phyloP scores from a whole-genome alignment of 2,113 vertebrate species.

The Pica pica region DNA sequence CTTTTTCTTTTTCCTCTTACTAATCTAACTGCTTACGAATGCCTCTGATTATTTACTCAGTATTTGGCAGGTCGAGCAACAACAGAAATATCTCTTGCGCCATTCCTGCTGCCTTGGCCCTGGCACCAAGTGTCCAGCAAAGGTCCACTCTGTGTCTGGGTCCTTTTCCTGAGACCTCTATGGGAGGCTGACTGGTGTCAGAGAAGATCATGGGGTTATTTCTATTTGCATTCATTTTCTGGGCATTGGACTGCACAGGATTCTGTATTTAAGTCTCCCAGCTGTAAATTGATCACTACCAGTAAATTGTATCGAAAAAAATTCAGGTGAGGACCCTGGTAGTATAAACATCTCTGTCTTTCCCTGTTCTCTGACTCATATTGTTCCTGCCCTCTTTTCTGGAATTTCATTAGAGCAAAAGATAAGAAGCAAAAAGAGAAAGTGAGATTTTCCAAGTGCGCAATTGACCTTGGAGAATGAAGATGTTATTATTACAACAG shows the following conservation, averaged over 20 bases:
- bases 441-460: neutral
- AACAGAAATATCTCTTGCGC: neutral
- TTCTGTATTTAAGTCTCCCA: neutral
- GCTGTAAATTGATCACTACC: neutral
- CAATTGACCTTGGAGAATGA: neutral
- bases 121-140: neutral
- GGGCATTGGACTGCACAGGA: neutral
- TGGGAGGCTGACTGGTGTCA: neutral
- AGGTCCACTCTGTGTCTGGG: neutral
- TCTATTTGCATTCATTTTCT: neutral
- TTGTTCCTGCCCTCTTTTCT: neutral
- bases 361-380: neutral
- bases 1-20: neutral
- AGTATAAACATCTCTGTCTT: neutral
- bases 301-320: neutral
- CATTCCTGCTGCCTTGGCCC: neutral
- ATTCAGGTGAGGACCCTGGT: neutral
- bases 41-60: neutral
- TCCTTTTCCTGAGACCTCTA: neutral
- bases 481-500: neutral
- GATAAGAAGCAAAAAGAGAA: neutral
- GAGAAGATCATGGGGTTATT: neutral
- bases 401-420: neutral
- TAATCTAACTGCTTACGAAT: neutral
- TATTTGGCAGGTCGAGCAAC: neutral